Percentiles rank a stretch among this genome's conserved stretches.
These are phyloP conservation scores for Panagrolaimus sp. DNA, from an alignment of 1,140 invertebrate genomes.

Conservation along the genomic window DNA sequence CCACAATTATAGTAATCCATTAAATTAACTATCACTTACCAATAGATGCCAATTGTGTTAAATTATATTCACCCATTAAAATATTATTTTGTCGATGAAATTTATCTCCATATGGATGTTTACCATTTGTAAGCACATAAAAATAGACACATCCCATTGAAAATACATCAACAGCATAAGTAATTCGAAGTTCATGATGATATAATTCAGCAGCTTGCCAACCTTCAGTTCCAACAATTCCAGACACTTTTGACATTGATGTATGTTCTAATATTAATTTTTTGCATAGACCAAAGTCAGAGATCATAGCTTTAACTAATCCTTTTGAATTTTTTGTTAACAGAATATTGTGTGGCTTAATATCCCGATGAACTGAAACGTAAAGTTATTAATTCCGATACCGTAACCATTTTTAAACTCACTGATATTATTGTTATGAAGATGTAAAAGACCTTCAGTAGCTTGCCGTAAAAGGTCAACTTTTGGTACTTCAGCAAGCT, in stretches of 20 bases:
- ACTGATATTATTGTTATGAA: slow-evolving; percentile 92
- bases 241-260: slow-evolving; percentile 83
- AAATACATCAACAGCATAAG: slow-evolving; percentile 83
- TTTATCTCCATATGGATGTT: slow-evolving; percentile 89
- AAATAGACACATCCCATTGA: slow-evolving; percentile 95
- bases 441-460: slow-evolving; percentile 79
- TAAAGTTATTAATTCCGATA: slow-evolving; percentile 32
- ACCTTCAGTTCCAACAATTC: slow-evolving; percentile 82
- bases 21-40: no score
- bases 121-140: slow-evolving; percentile 82
- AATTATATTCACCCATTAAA: slow-evolving; percentile 67
- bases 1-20: no score
- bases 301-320: slow-evolving; percentile 85
- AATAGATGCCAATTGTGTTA: slow-evolving; percentile 49
- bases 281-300: slow-evolving; percentile 96
- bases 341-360: slow-evolving; percentile 95
- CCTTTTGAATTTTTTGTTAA: slow-evolving; percentile 71
- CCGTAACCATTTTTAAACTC: slow-evolving; percentile 51
- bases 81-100: slow-evolving; percentile 86
- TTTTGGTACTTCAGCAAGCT: slow-evolving; percentile 65
- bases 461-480: slow-evolving; percentile 77
- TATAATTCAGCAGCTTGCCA: slow-evolving; percentile 90
- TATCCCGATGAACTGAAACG: slow-evolving; percentile 81
- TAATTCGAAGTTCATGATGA: slow-evolving; percentile 21
- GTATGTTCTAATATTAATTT: slow-evolving; percentile 79